Evolutionary conservation across 1,140 invertebrate species (phyloP).

Genomic region (Zaprionus taronus): DNA sequence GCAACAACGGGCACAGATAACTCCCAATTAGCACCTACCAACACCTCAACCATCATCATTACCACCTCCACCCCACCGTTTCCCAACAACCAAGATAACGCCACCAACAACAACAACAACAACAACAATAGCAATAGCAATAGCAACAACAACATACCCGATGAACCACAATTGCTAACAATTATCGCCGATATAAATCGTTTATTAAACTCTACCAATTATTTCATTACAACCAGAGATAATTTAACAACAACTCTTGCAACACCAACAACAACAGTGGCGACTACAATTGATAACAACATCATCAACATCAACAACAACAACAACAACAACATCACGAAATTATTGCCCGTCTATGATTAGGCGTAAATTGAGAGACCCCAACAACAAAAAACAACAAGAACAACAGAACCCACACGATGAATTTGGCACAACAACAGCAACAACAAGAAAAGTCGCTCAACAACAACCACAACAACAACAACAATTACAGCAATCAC

Average conservation of each 20-base stretch:
- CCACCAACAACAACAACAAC: constrained; percentile 25
- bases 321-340: constrained; percentile 67
- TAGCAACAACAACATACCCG: constrained; percentile 63
- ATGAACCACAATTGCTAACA: constrained; percentile 75
- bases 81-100: constrained; percentile 31
- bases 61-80: constrained; percentile 15
- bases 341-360: constrained; percentile 72
- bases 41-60: constrained; percentile 41
- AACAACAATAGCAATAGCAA: constrained; percentile 43
- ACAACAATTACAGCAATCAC: constrained; percentile 2
- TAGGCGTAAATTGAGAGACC: constrained; percentile 30
- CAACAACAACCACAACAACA: constrained; percentile 23
- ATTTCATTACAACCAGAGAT: constrained; percentile 84
- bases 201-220: constrained; percentile 84
- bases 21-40: constrained; percentile 43
- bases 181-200: constrained; percentile 82
- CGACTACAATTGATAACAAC: constrained; percentile 48
- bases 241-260: constrained; percentile 61
- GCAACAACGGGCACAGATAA: constrained; percentile 39
- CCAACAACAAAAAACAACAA: constrained; percentile 28
- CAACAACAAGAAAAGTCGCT: constrained; percentile 12
- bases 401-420: constrained; percentile 5
- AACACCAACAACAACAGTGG: constrained; percentile 60
- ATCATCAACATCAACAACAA: constrained; percentile 48
- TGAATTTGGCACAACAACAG: constrained; percentile 6